A percentile compares a stretch with the other conserved stretches of the same genome.
Evolutionary conservation across 2,797 vertebrate species (phyloP).

Genomic region (Myotis pilosus): DNA sequence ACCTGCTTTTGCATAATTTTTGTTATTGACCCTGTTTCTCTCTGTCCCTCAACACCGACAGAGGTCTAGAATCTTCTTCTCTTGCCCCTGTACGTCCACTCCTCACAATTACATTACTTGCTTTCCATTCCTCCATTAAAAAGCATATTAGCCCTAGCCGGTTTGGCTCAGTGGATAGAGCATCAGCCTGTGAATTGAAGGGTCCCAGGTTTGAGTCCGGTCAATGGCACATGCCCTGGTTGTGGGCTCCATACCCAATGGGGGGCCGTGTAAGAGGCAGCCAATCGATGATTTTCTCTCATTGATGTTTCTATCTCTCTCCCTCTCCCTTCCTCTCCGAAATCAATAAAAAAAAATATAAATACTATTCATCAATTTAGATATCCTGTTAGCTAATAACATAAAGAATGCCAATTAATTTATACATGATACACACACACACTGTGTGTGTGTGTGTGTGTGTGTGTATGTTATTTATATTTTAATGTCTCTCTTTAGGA

Average conservation of each 20-base stretch:
- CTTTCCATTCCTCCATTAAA: neutral
- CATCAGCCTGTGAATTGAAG: too few species aligned
- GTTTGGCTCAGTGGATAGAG: too few species aligned
- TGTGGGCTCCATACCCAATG: too few species aligned
- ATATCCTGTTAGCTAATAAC: neutral
- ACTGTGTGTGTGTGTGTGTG: too few species aligned
- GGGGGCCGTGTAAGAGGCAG: too few species aligned
- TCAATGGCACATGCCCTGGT: too few species aligned
- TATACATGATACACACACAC: neutral
- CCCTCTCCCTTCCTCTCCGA: too few species aligned
- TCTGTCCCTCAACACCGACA: neutral
- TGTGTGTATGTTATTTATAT: neutral
- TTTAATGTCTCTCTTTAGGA: neutral
- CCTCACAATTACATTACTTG: neutral
- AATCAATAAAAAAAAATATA: neutral
- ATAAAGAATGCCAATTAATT: neutral
- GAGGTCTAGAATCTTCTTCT: neutral
- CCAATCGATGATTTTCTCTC: too few species aligned
- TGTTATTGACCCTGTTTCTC: neutral
- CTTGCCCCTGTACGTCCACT: accelerated
- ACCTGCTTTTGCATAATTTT: neutral
- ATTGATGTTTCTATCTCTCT: too few species aligned
- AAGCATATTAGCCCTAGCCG: neutral
- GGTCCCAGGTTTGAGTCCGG: too few species aligned
- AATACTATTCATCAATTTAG: neutral